Conservation (phyloP, 1,140 invertebrate genomes). For the Aphidius ervi region DNA sequence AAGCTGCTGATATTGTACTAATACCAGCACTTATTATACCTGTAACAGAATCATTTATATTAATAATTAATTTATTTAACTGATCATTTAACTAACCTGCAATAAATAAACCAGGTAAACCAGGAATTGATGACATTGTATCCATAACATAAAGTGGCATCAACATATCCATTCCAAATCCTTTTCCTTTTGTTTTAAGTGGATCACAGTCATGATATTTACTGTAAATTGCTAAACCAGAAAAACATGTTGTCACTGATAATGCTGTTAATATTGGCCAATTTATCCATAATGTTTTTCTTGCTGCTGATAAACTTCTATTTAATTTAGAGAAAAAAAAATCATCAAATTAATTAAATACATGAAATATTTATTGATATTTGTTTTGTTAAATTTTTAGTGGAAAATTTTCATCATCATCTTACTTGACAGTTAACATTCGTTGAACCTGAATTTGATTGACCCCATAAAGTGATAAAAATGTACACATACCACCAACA, state of each 20-base stretch:
- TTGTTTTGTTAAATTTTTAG: neutral
- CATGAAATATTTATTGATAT: conserved; percentile 15
- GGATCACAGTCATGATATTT: conserved; percentile 76
- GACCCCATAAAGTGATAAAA: conserved; percentile 72
- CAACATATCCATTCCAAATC: conserved; percentile 58
- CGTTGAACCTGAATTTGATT: conserved; percentile 85
- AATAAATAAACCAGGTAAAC: conserved; percentile 76
- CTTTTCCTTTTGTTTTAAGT: conserved; percentile 49
- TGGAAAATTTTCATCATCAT: neutral
- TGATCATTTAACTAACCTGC: conserved; percentile 48
- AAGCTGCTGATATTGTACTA: conserved; percentile 78
- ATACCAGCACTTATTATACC: conserved; percentile 81
- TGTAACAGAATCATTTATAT: conserved; percentile 14
- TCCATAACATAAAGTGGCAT: conserved; percentile 79
- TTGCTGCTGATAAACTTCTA: conserved; percentile 60
- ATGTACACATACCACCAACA: conserved; percentile 72
- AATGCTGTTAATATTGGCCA: conserved; percentile 67
- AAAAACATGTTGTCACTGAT: conserved; percentile 68
- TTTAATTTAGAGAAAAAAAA: conserved; percentile 16
- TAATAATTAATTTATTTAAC: neutral
- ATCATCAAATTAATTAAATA: neutral
- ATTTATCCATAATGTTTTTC: conserved; percentile 63
- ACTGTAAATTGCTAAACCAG: conserved; percentile 75
- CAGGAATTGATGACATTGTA: conserved; percentile 63
- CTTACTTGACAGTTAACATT: conserved; percentile 67